These are phyloP conservation scores for Thymelicus acteon DNA, from an alignment of 2,888 invertebrate species.

Conservation along the genomic window DNA sequence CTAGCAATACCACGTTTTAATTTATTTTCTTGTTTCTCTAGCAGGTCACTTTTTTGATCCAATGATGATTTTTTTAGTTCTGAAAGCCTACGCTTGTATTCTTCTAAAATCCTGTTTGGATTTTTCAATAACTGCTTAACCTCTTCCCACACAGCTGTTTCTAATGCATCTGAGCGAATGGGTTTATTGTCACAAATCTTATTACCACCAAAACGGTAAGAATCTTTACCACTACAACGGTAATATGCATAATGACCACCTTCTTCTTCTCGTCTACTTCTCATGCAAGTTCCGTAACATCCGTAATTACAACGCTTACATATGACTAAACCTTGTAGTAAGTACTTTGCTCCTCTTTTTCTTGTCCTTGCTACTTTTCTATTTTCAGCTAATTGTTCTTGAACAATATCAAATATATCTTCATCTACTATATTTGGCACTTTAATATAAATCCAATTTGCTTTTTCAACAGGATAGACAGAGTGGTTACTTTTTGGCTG, in stretches of 20 bases:
- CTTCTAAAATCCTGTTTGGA: background rate
- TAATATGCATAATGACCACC: background rate
- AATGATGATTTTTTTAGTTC: background rate
- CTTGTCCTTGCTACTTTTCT: conserved; percentile 12
- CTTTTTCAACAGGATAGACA: background rate
- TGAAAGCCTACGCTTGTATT: background rate
- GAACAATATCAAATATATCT: conserved; percentile 8
- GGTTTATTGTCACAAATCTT: background rate
- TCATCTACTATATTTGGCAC: conserved; percentile 14
- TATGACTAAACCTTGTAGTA: conserved; percentile 15
- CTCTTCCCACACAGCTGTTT: conserved; percentile 5
- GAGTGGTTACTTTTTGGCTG: background rate
- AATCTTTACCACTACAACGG: background rate
- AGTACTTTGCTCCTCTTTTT: conserved; percentile 1
- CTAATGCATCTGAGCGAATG: background rate
- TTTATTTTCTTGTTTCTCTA: conserved; percentile 6
- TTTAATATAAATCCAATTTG: conserved; percentile 7
- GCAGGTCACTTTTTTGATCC: background rate
- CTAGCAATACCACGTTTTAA: conserved; percentile 5
- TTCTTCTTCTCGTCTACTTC: background rate
- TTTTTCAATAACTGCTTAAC: conserved; percentile 2
- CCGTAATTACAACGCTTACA: background rate
- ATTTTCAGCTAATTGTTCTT: conserved; percentile 15
- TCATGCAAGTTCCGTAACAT: background rate
- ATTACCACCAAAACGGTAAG: background rate